Conservation (phyloP, 2,113 vertebrate genomes). For the Stegastes partitus region DNA sequence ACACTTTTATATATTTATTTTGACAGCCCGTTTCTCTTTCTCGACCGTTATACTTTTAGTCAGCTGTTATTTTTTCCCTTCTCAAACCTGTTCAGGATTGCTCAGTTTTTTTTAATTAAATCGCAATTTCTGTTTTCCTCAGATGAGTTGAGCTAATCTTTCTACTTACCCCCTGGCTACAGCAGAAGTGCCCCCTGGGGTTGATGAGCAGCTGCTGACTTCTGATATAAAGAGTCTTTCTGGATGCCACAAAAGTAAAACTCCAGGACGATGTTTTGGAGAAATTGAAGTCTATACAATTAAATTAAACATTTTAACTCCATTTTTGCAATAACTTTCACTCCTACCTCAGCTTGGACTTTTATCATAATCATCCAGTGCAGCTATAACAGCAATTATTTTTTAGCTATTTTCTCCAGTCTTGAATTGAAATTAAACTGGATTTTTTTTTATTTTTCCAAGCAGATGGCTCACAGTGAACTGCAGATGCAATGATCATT, state of each 20-base stretch:
- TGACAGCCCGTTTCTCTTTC: too few relatives aligned
- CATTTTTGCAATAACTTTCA: background rate
- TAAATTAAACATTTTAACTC: constrained; percentile 10
- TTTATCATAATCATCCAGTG: background rate
- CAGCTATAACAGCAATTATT: background rate
- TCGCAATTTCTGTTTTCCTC: too few relatives aligned
- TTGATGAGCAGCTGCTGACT: too few relatives aligned
- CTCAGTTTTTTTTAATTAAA: too few relatives aligned
- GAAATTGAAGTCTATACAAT: background rate
- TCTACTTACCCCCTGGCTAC: too few relatives aligned
- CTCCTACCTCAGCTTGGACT: background rate
- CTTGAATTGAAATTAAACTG: constrained; percentile 16
- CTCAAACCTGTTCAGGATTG: too few relatives aligned
- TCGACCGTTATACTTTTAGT: too few relatives aligned
- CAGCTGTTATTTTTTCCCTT: too few relatives aligned
- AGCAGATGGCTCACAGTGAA: constrained; percentile 1
- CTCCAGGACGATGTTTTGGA: background rate
- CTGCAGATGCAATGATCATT: constrained; percentile 16
- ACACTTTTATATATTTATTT: too few relatives aligned
- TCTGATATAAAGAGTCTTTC: background rate
- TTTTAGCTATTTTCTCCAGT: constrained; percentile 5
- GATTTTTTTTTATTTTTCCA: background rate
- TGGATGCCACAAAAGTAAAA: constrained; percentile 13
- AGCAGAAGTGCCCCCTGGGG: too few relatives aligned
- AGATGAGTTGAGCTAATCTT: too few relatives aligned